Evolutionary conservation across 2,888 invertebrate species (phyloP).

Genomic region (Agrenia bidenticulata): DNA sequence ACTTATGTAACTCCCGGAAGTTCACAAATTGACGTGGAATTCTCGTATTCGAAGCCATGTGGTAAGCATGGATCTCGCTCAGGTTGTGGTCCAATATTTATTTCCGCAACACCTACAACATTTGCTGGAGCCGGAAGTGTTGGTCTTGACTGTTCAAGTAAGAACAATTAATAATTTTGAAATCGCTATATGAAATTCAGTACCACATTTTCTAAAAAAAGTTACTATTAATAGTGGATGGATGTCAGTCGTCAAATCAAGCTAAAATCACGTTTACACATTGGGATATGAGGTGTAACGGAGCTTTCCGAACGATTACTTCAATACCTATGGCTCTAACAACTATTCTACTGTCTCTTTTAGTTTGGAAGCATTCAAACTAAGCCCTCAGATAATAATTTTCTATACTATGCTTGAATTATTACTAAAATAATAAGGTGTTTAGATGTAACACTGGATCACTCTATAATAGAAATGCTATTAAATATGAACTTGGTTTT

Average conservation of each 20-base stretch:
- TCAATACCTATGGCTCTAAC: conserved; percentile 33
- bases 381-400: too few species aligned
- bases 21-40: conserved; percentile 40
- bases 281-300: conserved; percentile 50
- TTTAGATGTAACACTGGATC: too few species aligned
- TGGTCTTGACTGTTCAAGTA: conserved; percentile 43
- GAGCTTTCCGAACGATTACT: conserved; percentile 28
- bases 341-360: conserved; percentile 22
- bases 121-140: conserved; percentile 17
- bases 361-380: conserved; percentile 29
- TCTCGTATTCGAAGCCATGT: conserved; percentile 45
- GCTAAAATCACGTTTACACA: conserved; percentile 51
- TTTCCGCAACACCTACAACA: conserved; percentile 45
- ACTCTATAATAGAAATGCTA: too few species aligned
- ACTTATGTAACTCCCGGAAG: conserved; percentile 38
- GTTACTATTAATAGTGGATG: conserved; percentile 37
- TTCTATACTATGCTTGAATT: too few species aligned
- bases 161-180: conserved; percentile 1
- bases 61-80: conserved; percentile 39
- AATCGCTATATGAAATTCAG: background rate
- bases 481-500: too few species aligned
- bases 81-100: conserved; percentile 49
- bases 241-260: conserved; percentile 42
- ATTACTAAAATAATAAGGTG: too few species aligned
- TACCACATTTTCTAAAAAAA: conserved; percentile 2